Conservation (phyloP, 2,797 vertebrate genomes). For the Amblyopsis hoosieri region DNA sequence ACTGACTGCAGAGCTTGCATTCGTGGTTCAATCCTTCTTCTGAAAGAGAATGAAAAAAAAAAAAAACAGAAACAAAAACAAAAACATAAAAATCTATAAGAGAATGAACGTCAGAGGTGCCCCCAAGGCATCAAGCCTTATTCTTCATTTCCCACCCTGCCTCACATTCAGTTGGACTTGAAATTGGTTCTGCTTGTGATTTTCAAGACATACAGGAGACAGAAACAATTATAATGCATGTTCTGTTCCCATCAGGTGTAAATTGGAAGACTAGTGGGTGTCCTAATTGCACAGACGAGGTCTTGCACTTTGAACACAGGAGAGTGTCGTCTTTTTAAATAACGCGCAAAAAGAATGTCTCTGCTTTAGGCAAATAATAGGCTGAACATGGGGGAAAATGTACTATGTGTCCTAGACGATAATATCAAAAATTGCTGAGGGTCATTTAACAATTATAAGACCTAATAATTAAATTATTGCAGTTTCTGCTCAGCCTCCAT, state of each 20-base stretch:
- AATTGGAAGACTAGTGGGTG: conserved; percentile 60
- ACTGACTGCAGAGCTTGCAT: conserved; percentile 98
- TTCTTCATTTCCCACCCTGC: conserved; percentile 9
- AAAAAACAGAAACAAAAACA: conserved; percentile 29
- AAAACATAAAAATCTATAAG: conserved; percentile 44
- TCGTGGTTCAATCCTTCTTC: conserved; percentile 98
- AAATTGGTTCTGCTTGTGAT: conserved; percentile 53
- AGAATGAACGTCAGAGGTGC: conserved; percentile 48
- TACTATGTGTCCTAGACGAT: conserved; percentile 21
- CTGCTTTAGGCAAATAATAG: conserved; percentile 31
- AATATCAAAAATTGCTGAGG: conserved; percentile 10
- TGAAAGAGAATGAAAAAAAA: conserved; percentile 69
- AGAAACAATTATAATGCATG: conserved; percentile 51
- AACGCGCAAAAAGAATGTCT: conserved; percentile 37
- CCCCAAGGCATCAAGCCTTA: conserved; percentile 30
- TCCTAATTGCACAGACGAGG: conserved; percentile 55
- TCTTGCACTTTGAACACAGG: conserved; percentile 47
- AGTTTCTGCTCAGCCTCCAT: conserved; percentile 8
- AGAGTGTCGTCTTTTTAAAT: conserved; percentile 46
- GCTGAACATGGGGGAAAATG: conserved; percentile 3
- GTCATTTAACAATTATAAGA: background rate
- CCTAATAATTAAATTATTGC: background rate
- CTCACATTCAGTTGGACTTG: conserved; percentile 42
- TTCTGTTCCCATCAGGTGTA: conserved; percentile 65
- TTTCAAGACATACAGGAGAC: conserved; percentile 54